phyloP scores from a whole-genome alignment of 2,113 vertebrate species.

The Engystomops pustulosus region DNA sequence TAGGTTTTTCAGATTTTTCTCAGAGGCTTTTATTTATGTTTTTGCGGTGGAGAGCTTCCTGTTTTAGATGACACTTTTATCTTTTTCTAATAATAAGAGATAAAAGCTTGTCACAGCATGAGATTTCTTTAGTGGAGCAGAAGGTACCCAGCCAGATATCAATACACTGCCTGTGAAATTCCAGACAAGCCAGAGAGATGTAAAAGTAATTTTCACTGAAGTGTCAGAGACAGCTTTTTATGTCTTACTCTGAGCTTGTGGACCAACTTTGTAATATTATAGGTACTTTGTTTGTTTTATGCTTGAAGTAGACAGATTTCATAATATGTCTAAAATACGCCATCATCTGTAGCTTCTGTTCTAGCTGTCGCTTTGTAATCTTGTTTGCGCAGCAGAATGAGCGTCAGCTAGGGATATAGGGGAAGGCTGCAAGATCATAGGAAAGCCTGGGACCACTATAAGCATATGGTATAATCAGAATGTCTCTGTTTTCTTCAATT shows the following conservation, averaged over 20 bases:
- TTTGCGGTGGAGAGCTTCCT: not conserved
- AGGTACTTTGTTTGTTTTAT: not conserved
- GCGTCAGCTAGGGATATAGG: no score
- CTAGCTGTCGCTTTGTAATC: not conserved
- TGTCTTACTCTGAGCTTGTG: not conserved
- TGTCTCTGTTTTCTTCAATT: constrained; percentile 33
- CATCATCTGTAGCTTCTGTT: no score
- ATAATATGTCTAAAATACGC: not conserved
- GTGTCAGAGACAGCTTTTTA: constrained; percentile 28
- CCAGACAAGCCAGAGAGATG: not conserved
- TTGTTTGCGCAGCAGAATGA: no score
- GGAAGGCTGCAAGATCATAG: no score
- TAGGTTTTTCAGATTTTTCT: constrained; percentile 69
- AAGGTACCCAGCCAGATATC: not conserved
- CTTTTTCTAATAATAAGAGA: not conserved
- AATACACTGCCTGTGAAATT: constrained; percentile 28
- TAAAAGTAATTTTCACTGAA: constrained; percentile 19
- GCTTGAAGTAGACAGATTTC: not conserved
- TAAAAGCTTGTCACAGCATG: not conserved
- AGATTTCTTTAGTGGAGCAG: not conserved
- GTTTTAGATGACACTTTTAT: not conserved
- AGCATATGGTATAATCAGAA: no score
- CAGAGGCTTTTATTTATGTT: not conserved
- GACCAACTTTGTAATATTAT: not conserved
- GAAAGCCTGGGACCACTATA: no score